Base-by-base conservation (phyloP, 2,888 invertebrate species). In the Julus scanicus region DNA sequence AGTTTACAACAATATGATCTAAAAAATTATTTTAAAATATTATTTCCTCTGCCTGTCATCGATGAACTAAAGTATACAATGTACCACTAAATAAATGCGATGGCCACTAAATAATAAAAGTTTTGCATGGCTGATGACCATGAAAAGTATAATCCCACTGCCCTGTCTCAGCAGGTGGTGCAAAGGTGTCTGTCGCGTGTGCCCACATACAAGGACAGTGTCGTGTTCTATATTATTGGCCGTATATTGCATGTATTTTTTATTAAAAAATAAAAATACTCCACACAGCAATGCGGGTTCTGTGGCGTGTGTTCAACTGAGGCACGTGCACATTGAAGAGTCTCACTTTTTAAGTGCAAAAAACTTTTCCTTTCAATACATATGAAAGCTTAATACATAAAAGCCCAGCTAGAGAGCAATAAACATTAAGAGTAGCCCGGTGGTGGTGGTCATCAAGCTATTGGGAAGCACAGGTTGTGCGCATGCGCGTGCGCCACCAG, bases 271-370 rank as follows among this genome's bases (percentile, higher is more conserved):
- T 63, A n/a, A 63, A 17, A 63, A 63, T 17, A 5, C 11, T 11
- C n/a, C 57, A 63, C 57, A n/a, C 57, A 2, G 57, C 57, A 63
- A 63, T 63, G 57, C 57, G 57, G 57, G 57, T 6, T 63, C 17
- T 63, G n/a, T n/a, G n/a, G n/a, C n/a, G n/a, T n/a, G n/a, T n/a
- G n/a, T n/a, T n/a, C n/a, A n/a, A n/a, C n/a, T 11, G 57, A 63
- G 57, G 57, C 57, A 63, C 57, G 57, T 63, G 57, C 57, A 1
- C 57, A 5, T 6, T 63, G 3, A 63, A 63, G 57, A 63, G 57
- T 63, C 57, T 63, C 57, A 63, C 57, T n/a, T 63, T 63, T 63
- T 63, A 63, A 63, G 57, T 63, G 57, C 57, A 63, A 63, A n/a
- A 63, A 63, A 63, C 57, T 63, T 63, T 63, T 63, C 57, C 57